phyloP scores from a whole-genome alignment of 2,888 invertebrate species.

The Dermolepida albohirtum region DNA sequence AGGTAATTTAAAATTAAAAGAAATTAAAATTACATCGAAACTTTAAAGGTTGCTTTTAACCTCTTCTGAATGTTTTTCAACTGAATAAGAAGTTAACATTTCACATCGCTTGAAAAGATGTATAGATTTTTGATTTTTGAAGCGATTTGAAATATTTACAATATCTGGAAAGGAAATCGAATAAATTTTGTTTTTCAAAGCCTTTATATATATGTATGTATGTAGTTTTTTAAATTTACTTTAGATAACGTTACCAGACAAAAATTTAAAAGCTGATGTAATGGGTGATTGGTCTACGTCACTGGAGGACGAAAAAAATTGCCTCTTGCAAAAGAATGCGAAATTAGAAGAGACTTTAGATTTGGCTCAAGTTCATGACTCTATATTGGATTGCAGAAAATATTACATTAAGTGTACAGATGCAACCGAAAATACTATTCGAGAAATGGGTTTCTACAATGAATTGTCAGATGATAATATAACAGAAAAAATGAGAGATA shows the following conservation, averaged over 20 bases:
- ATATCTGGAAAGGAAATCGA: too few relatives aligned
- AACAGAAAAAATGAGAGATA: neutral
- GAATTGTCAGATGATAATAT: neutral
- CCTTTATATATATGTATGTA: too few relatives aligned
- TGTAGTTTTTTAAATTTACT: conserved; percentile 41
- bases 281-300: conserved; percentile 22
- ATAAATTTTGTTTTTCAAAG: too few relatives aligned
- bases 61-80: too few relatives aligned
- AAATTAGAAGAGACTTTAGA: neutral
- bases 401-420: neutral
- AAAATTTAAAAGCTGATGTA: conserved; percentile 42
- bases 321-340: neutral
- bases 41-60: too few relatives aligned
- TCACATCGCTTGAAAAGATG: too few relatives aligned
- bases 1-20: too few relatives aligned
- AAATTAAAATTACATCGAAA: too few relatives aligned
- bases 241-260: conserved; percentile 51
- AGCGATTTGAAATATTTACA: too few relatives aligned
- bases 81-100: too few relatives aligned
- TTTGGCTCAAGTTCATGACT: neutral
- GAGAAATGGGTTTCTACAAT: neutral
- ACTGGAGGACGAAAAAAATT: conserved; percentile 4
- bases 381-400: conserved; percentile 1
- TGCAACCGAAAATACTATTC: neutral
- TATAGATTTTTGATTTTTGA: too few relatives aligned